Evolutionary conservation across 92 coral and sea anemone species (phyloP).

Genomic region (Heliopora coerulea): DNA sequence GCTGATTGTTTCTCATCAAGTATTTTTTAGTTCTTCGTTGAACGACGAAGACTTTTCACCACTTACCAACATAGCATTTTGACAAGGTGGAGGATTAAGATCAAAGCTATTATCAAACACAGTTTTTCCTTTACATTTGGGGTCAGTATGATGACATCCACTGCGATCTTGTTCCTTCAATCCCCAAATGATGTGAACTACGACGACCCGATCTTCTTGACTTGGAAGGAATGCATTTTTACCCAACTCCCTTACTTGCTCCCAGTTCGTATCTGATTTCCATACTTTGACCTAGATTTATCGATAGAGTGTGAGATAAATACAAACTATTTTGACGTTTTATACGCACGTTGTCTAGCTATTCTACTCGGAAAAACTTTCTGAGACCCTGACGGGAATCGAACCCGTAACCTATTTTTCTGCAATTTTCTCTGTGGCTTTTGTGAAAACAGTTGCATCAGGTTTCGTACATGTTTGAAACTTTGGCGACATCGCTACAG

Average conservation of each 20-base stretch:
- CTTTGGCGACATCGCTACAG: no score
- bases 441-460: no score
- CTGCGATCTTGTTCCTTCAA: slow-evolving; percentile 84
- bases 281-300: slow-evolving; percentile 75
- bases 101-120: slow-evolving; percentile 88
- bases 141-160: slow-evolving; percentile 89
- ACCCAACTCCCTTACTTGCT: slow-evolving; percentile 62
- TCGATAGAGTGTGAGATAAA: no score
- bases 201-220: slow-evolving; percentile 82
- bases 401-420: no score
- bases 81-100: slow-evolving; percentile 93
- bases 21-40: no score
- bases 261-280: slow-evolving; percentile 96
- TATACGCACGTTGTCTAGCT: no score
- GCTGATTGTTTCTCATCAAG: no score
- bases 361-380: no score
- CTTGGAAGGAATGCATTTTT: slow-evolving; percentile 87
- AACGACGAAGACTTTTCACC: not conserved
- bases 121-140: slow-evolving; percentile 85
- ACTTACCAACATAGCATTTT: slow-evolving; percentile 80
- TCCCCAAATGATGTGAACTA: slow-evolving; percentile 89
- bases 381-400: no score
- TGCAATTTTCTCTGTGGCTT: no score
- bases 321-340: no score
- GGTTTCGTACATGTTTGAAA: no score